Base-by-base conservation (phyloP, 2,888 invertebrate genomes). In the Plagiodera versicolora region DNA sequence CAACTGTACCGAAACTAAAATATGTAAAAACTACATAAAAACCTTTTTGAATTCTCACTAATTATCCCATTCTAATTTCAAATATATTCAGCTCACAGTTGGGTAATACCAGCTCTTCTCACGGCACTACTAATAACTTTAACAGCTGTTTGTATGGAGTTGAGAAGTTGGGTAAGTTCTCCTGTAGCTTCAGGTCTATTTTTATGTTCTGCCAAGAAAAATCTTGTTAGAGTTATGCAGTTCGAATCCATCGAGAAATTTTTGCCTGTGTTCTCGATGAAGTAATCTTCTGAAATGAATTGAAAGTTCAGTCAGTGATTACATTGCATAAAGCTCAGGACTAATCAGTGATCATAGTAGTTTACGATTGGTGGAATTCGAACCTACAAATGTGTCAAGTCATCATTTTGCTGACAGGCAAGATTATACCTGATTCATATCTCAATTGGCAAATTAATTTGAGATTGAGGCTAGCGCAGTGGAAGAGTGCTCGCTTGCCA, bases 111-210 rank as follows among this genome's bases (percentile, higher is more conserved):
- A 73, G 98, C 98, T 84, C 94, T 95, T 70, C 98, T 87, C 1
- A 99, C 98, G 55, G 98, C 97, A 45, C 95, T 92, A 64, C 97
- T 95, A 68, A 98, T 94, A 45, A 98, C 97, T 83, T 98, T 98
- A 56, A 98, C 92, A 1, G 98, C 97, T 0, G 98, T 96, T 80
- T 96, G 93, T 72, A 99, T 90, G 63, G 94, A 91, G 76, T 92
- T 95, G 48, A 99, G 82, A 56, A 99, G 86, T 79, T 96, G 95
- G 0, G 97, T 95, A 57, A 99, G 84, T 79, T 98, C 97, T 5
- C 98, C 98, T 0, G 95, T 95, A 1, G 98, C 98, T 14, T 81
- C 75, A 17, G 95, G 94, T 35, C 90, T 88, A 75, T 91, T 92
- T 66, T 90, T 86, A 79, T 98, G 98, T 77, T 97, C 94, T 19